Evolutionary conservation across 2,113 vertebrate genomes (phyloP).

Genomic region (Xerus inauris): DNA sequence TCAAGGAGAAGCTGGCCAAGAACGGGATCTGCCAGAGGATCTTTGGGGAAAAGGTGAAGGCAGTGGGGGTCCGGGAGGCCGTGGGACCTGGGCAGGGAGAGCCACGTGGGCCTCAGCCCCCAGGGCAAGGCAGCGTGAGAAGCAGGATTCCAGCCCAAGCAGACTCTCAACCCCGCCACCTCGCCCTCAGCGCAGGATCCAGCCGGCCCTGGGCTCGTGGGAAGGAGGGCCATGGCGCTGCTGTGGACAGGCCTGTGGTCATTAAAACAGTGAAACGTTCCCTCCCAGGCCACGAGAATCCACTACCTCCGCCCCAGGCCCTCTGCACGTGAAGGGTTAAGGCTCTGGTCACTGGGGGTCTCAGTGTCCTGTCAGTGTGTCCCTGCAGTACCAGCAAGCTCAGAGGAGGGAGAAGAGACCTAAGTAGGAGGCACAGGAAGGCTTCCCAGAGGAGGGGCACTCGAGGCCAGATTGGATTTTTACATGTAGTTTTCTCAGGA

Average conservation of each 20-base stretch:
- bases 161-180: background rate
- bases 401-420: background rate
- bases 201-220: background rate
- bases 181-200: background rate
- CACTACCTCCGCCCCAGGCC: too few species aligned
- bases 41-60: conserved; percentile 98
- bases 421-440: background rate
- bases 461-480: background rate
- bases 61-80: background rate
- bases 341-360: background rate
- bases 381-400: background rate
- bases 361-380: background rate
- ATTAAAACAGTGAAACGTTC: background rate
- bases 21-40: conserved; percentile 99
- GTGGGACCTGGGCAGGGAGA: background rate
- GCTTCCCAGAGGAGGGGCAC: background rate
- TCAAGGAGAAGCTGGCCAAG: conserved; percentile 99
- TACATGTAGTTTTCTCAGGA: background rate
- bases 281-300: background rate
- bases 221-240: background rate
- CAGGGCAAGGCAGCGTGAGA: background rate
- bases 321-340: background rate
- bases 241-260: fast-evolving
- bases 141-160: background rate
- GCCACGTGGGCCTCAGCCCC: background rate